Evolutionary conservation across 2,113 vertebrate genomes (phyloP).

Genomic region (Charadrius vociferus): DNA sequence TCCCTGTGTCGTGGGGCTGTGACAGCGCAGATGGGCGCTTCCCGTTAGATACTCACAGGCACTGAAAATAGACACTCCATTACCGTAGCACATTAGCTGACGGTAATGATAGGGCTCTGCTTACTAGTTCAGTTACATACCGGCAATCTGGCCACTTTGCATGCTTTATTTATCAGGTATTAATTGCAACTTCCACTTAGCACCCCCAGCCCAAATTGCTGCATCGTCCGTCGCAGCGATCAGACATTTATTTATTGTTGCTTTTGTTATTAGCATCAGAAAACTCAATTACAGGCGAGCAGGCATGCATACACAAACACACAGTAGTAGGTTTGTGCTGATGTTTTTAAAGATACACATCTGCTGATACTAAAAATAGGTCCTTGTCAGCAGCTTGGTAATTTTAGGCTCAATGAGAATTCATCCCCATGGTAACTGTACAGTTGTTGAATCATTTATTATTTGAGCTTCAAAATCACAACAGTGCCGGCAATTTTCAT

Average conservation of each 20-base stretch:
- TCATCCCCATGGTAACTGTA: slow-evolving; percentile 73
- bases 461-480: slow-evolving; percentile 65
- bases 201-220: background rate
- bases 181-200: slow-evolving; percentile 11
- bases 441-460: slow-evolving; percentile 77
- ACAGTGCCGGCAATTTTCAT: slow-evolving; percentile 37
- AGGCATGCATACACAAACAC: slow-evolving; percentile 37
- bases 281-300: slow-evolving; percentile 28
- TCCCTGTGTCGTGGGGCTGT: background rate
- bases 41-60: background rate
- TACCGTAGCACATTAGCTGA: background rate
- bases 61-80: background rate
- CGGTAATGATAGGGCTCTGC: background rate
- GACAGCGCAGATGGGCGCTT: background rate
- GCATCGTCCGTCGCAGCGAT: background rate
- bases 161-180: slow-evolving; percentile 41
- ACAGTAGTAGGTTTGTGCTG: slow-evolving; percentile 54
- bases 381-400: slow-evolving; percentile 68
- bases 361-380: slow-evolving; percentile 74
- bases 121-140: background rate
- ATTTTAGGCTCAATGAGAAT: slow-evolving; percentile 75
- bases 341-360: slow-evolving; percentile 72
- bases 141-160: background rate
- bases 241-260: background rate
- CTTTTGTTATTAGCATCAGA: slow-evolving; percentile 13